Evolutionary conservation across 2,113 vertebrate species (phyloP).

Genomic region (Polypterus senegalus): DNA sequence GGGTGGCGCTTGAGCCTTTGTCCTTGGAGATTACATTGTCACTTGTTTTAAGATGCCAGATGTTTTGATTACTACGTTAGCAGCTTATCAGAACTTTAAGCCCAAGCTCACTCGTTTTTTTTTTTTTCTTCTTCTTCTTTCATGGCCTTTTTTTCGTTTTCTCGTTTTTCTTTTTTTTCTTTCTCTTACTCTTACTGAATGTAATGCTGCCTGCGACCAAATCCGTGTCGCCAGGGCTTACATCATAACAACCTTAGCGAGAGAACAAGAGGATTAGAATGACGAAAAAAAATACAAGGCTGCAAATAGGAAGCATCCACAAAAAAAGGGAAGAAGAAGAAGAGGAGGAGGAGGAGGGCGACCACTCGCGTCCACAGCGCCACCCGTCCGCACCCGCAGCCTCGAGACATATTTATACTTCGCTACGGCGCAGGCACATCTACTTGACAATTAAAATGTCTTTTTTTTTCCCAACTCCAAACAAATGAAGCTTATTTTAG

Average conservation of each 20-base stretch:
- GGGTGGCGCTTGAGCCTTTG: conserved; percentile 48
- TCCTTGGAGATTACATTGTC: conserved; percentile 61
- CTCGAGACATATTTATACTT: no score
- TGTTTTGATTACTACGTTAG: conserved; percentile 51
- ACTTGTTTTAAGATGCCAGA: conserved; percentile 64
- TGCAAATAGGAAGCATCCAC: no score
- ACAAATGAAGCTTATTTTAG: conserved; percentile 40
- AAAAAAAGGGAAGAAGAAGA: no score
- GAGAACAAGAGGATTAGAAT: no score
- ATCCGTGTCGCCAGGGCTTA: conserved; percentile 45
- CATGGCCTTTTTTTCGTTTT: no score
- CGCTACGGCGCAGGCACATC: conserved; percentile 5
- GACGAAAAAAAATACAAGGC: no score
- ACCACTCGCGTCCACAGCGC: no score
- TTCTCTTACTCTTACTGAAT: conserved; percentile 32
- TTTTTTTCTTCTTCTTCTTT: no score
- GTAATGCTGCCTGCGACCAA: conserved; percentile 35
- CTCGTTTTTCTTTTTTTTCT: no score
- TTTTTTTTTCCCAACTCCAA: conserved; percentile 25
- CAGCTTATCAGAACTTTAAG: conserved; percentile 54
- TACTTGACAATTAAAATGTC: conserved; percentile 22
- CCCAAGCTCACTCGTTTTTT: conserved; percentile 23
- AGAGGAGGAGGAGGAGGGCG: no score
- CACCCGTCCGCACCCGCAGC: no score
- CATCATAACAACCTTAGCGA: neutral